phyloP scores from a whole-genome alignment of 2,797 vertebrate genomes.

The Cynopterus sphinx region DNA sequence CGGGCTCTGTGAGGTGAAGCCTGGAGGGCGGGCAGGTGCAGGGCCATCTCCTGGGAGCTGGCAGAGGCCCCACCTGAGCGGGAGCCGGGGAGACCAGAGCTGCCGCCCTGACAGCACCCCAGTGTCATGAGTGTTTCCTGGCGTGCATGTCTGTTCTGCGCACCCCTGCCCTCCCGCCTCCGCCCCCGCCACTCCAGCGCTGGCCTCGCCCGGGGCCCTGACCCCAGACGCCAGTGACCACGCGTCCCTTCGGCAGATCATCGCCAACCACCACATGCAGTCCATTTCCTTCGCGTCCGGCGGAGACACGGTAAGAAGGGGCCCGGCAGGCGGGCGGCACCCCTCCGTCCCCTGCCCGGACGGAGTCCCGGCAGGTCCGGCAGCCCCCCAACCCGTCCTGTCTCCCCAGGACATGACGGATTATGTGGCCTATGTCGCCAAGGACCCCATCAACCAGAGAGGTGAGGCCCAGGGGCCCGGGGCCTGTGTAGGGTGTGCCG shows the following conservation, averaged over 20 bases:
- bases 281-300: conserved; percentile 99
- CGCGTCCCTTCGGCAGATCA: conserved; percentile 87
- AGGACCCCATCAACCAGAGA: conserved; percentile 99
- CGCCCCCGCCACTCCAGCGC: neutral
- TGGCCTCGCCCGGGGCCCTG: neutral
- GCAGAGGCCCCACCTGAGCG: neutral
- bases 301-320: conserved; percentile 92
- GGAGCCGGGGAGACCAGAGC: neutral
- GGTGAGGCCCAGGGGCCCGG: conserved; percentile 84
- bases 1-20: neutral
- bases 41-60: neutral
- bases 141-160: neutral
- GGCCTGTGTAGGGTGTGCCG: neutral
- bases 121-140: neutral
- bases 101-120: neutral
- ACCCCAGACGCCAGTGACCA: neutral
- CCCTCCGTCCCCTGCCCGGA: too few species aligned
- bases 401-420: conserved; percentile 93
- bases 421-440: conserved; percentile 98
- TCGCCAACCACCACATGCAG: conserved; percentile 98
- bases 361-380: neutral
- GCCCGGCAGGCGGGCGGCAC: rapidly evolving
- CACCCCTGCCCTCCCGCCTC: neutral
- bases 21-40: neutral
- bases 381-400: neutral